Percentiles rank a stretch among this genome's conserved stretches.
phyloP scores from a whole-genome alignment of 1,140 invertebrate genomes.

The Carposina sasakii region DNA sequence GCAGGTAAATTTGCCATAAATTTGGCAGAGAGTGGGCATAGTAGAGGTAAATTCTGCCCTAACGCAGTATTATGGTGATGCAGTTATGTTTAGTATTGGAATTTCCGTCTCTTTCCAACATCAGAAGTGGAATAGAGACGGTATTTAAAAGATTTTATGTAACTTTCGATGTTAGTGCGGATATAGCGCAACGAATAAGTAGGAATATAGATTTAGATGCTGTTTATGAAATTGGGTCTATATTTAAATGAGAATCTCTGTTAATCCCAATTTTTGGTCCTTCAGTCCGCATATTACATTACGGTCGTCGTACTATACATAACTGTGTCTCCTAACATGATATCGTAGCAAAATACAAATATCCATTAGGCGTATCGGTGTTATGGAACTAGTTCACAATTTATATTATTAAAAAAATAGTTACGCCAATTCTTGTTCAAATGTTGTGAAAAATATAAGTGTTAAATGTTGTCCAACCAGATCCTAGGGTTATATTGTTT shows the following conservation, averaged over 20 bases:
- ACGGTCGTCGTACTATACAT: too few relatives aligned
- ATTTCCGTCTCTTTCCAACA: slow-evolving; percentile 1
- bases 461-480: slow-evolving; percentile 58
- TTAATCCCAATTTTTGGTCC: too few relatives aligned
- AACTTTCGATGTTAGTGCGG: too few relatives aligned
- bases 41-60: slow-evolving; percentile 31
- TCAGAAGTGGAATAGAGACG: background rate
- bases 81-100: slow-evolving; percentile 44
- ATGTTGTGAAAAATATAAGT: slow-evolving; percentile 58
- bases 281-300: too few relatives aligned
- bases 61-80: slow-evolving; percentile 52
- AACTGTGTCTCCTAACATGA: too few relatives aligned
- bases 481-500: slow-evolving; percentile 60
- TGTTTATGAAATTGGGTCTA: too few relatives aligned
- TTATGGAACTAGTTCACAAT: slow-evolving; percentile 56
- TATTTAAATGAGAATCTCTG: too few relatives aligned
- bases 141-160: too few relatives aligned
- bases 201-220: too few relatives aligned
- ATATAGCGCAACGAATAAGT: too few relatives aligned
- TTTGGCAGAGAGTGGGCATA: slow-evolving; percentile 23
- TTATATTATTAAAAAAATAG: slow-evolving; percentile 20
- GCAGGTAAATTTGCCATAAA: slow-evolving; percentile 26
- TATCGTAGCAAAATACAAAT: slow-evolving; percentile 41
- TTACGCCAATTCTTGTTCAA: slow-evolving; percentile 56
- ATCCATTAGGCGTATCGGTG: slow-evolving; percentile 61